Conservation (phyloP, 2,797 vertebrate genomes). For the Podargus strigoides region DNA sequence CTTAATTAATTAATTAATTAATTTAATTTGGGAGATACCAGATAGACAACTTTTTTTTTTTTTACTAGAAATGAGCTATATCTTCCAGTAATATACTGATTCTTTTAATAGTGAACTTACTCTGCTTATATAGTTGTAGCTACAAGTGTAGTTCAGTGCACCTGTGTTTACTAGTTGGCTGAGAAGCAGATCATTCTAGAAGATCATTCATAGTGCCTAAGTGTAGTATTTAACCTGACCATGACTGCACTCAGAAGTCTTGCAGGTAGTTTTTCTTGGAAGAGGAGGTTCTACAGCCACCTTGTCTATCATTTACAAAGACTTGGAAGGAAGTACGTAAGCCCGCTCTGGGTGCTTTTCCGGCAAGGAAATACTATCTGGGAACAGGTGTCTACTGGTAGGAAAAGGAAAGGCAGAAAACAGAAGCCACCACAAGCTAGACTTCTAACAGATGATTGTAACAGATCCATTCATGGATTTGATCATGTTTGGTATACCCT, state of each 20-base stretch:
- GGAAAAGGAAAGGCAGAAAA: background rate
- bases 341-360: background rate
- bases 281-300: background rate
- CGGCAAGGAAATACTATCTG: background rate
- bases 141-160: background rate
- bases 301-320: background rate
- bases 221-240: background rate
- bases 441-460: background rate
- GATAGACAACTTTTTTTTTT: background rate
- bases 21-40: background rate
- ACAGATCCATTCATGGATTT: accelerated
- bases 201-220: background rate
- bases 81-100: background rate
- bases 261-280: background rate
- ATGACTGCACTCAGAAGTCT: background rate
- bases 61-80: background rate
- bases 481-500: background rate
- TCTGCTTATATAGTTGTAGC: background rate
- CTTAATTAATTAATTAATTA: too few relatives aligned
- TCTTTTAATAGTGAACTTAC: background rate
- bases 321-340: background rate
- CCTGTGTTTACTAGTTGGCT: background rate
- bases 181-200: background rate
- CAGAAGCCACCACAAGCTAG: background rate
- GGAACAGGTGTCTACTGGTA: background rate